Evolutionary conservation across 64 coral and sea anemone species (phyloP), one percentile per base, ranked within the genome.

Genomic region (Cladopsammia gracilis): DNA sequence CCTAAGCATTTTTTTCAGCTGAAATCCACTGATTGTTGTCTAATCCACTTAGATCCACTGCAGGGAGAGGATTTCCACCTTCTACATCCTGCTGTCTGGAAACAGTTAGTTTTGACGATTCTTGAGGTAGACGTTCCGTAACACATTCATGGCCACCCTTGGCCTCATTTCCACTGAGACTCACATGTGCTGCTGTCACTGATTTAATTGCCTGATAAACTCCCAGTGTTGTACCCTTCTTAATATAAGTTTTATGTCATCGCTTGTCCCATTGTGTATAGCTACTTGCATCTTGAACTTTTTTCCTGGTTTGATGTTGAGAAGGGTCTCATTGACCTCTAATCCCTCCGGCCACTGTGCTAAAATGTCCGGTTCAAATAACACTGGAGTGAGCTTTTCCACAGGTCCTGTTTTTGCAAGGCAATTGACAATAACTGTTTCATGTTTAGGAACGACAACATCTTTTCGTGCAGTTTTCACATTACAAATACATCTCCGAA

Each of bases 281-380:
- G 64, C 46, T 75, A 92, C 26, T 57, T 64, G 58, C 12, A 85
- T 53, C 24, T 44, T 75, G 13, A 68, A 75, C 8, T 10, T 48
- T 23, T 83, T 92, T 70, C 90, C 90, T 64, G 50, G 56, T 69
- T 92, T 92, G 20, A 83, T 58, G 51, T 62, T 59, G 66, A 73
- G 59, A 24, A 91, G 48, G 69, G 75, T 83, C 52, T 75, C 68
- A 10, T 82, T 34, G 7, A 91, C 42, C 60, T 91, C 78, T 26
- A 91, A 66, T 6, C 77, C 89, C 20, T 73, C 77, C 12, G 71
- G 87, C 54, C 18, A 62, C 18, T 81, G 45, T 65, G 52, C 50
- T 52, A 82, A 43, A 60, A 71, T 69, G 25, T 62, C 50, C 25
- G 78, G 75, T 59, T 83, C 89, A 91, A 91, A 91, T 18, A 91